Evolutionary conservation across 1,140 invertebrate genomes (phyloP), one percentile per base, ranked within the genome.

Genomic region (Diachasma alloeum): DNA sequence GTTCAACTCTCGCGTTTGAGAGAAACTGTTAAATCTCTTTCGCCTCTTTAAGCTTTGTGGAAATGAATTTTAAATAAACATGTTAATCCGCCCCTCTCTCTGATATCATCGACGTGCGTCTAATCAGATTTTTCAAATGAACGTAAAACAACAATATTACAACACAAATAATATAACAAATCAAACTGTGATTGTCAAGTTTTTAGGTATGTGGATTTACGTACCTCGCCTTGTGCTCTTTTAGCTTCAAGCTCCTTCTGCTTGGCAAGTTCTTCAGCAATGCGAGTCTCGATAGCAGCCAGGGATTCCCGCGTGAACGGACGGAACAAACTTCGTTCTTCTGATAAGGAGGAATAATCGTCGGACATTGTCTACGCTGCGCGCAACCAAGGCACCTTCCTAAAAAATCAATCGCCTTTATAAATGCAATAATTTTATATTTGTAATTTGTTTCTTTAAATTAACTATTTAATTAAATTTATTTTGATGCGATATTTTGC

Each of bases 251-350:
- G 93, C 93, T 97, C 96, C 91, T 96, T 95, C 92, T 97, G 96
- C 92, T 97, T 96, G 90, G 95, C 96, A 93, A 96, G 92, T 93
- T 98, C 96, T 90, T 97, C 96, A 86, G 95, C 95, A 90, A 98
- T 97, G 85, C 96, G 94, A 90, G 94, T 92, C 92, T 98, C 95
- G 91, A 98, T 97, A 90, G 93, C 94, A 90, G 95, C 94, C 90
- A 98, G 92, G 91, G 97, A 98, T 92, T 98, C 97, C 91, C 97
- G 93, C 89, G 97, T 98, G 93, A 98, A 98, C 92, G 96, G 97
- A 94, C 95, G 95, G 95, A 98, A 99, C 93, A 96, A 93, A 92
- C 95, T 95, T 92, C 93, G 94, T 94, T 96, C 95, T 95, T 97
- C 95, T 93, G 94, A 95, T 92, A 94, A 92, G 91, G 94, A 95